These are phyloP conservation scores for Apamea crenata DNA, from an alignment of 2,888 invertebrate genomes.

Conservation along the genomic window DNA sequence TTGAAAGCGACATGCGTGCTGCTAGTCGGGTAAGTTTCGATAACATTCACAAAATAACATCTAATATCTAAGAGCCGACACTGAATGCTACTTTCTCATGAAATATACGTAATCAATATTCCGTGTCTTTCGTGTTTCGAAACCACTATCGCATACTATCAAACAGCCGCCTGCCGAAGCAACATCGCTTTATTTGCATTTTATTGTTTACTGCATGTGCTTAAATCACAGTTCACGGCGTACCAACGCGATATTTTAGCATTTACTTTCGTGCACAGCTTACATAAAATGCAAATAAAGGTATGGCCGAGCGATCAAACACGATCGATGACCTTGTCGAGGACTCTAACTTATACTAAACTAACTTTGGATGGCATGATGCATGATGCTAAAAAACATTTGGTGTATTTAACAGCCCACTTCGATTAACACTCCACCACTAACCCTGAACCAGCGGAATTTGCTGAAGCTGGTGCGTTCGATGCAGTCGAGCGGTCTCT, in stretches of 20 bases:
- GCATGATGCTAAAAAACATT: constrained; percentile 87
- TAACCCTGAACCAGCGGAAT: constrained; percentile 91
- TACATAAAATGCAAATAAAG: constrained; percentile 90
- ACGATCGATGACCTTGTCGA: constrained; percentile 74
- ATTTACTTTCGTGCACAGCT: constrained; percentile 87
- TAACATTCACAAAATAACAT: constrained; percentile 52
- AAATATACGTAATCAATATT: constrained; percentile 71
- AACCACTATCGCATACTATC: constrained; percentile 78
- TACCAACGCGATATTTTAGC: constrained; percentile 79
- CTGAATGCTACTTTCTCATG: constrained; percentile 56
- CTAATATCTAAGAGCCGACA: constrained; percentile 53
- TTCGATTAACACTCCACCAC: constrained; percentile 88
- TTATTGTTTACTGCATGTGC: constrained; percentile 90
- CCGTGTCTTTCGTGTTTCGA: constrained; percentile 75
- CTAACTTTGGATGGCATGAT: constrained; percentile 84
- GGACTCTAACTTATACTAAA: constrained; percentile 73
- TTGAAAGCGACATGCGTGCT: constrained; percentile 90
- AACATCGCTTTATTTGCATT: constrained; percentile 90
- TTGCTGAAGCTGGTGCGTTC: constrained; percentile 90
- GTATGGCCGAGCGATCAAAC: constrained; percentile 76
- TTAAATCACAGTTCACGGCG: constrained; percentile 85
- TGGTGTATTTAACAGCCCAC: constrained; percentile 90
- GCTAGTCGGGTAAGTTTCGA: constrained; percentile 85
- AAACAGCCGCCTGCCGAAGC: constrained; percentile 77
- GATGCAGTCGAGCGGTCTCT: constrained; percentile 90